Evolutionary conservation across 2,797 vertebrate genomes (phyloP).

Genomic region (Gymnothorax reevesii): DNA sequence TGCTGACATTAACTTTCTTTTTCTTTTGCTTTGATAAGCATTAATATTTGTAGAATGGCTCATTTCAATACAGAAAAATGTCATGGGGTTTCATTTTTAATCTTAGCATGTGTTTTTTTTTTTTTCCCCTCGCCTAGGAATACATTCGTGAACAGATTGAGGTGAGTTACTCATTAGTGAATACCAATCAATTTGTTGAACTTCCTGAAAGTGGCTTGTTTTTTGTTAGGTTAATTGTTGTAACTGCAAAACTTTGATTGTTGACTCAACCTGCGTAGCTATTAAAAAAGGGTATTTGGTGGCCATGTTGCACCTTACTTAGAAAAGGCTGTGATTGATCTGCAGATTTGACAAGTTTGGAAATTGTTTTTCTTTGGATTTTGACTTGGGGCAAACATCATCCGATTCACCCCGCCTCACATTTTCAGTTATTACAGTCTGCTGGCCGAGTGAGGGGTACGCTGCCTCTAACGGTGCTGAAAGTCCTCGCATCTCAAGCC

Average conservation of each 20-base stretch:
- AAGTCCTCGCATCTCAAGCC: constrained; percentile 91
- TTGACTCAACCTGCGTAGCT: neutral
- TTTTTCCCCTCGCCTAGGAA: constrained; percentile 77
- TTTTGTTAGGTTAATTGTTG: constrained; percentile 4
- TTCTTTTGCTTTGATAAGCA: neutral
- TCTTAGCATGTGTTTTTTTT: constrained; percentile 40
- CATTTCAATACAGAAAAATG: neutral
- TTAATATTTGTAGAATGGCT: constrained; percentile 20
- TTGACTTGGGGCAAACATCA: neutral
- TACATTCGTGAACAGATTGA: constrained; percentile 90
- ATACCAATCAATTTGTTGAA: neutral
- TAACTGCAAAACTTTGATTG: neutral
- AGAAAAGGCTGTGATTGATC: neutral
- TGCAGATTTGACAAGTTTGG: neutral
- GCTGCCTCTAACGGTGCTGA: constrained; percentile 86
- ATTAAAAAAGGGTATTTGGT: constrained; percentile 10
- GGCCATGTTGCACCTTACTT: neutral
- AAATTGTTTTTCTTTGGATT: neutral
- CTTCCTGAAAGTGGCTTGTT: neutral
- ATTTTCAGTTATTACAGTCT: constrained; percentile 64
- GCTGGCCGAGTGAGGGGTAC: constrained; percentile 79
- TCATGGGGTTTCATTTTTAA: neutral
- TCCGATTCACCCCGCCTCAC: neutral
- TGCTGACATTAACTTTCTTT: constrained; percentile 4
- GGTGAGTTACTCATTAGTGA: constrained; percentile 66